Percentiles rank a stretch among this genome's conserved stretches.
phyloP scores from a whole-genome alignment of 37 sponge, comb jelly and placozoan genomes.

The Mnemiopsis leidyi region DNA sequence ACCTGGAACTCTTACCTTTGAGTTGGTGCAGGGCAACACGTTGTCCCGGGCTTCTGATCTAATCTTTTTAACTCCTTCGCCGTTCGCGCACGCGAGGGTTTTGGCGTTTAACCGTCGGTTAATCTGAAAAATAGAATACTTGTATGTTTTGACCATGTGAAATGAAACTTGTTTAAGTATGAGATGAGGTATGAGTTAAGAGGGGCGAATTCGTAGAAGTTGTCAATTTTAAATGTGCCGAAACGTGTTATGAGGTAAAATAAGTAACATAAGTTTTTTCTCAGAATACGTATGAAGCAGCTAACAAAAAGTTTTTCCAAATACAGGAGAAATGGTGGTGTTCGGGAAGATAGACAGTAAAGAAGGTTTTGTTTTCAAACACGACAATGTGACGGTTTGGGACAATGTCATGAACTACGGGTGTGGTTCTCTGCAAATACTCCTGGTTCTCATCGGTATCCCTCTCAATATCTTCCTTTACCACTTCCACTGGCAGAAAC shows the following conservation, averaged over 20 bases:
- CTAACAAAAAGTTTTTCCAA: no score
- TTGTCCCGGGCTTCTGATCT: conserved; percentile 4
- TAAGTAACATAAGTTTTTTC: no score
- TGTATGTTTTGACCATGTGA: not conserved
- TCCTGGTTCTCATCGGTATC: not conserved
- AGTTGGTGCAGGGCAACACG: not conserved
- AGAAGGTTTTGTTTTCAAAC: not conserved
- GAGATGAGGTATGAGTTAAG: no score
- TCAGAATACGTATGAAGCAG: no score
- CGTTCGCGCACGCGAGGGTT: not conserved
- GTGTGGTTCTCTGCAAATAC: not conserved
- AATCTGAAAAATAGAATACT: not conserved
- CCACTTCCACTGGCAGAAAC: conserved; percentile 13
- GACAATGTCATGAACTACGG: not conserved
- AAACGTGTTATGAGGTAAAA: no score
- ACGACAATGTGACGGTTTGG: not conserved
- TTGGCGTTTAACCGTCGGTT: conserved; percentile 9
- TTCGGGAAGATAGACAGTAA: not conserved
- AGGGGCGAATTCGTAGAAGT: not conserved
- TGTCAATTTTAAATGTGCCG: no score
- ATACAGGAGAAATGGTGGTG: not conserved
- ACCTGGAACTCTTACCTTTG: conserved; percentile 8
- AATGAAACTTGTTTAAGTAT: no score
- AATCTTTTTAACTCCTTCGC: conserved; percentile 12
- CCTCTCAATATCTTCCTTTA: conserved; percentile 36